Conservation (phyloP, 2,888 invertebrate genomes). For the Plutella xylostella region DNA sequence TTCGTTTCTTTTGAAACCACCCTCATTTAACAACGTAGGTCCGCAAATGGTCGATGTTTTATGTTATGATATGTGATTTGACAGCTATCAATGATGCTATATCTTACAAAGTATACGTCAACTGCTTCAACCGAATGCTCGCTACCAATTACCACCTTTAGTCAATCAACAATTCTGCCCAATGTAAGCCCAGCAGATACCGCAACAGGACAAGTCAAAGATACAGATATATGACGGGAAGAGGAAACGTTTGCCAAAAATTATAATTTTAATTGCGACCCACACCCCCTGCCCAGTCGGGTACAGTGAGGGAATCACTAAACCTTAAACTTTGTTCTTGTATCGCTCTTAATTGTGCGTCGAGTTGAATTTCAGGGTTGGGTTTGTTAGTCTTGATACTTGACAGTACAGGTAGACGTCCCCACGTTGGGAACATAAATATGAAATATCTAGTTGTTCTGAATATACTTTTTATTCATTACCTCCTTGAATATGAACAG, state of each 20-base stretch:
- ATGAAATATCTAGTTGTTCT: conserved; percentile 19
- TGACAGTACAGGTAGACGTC: too few relatives aligned
- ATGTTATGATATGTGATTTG: too few relatives aligned
- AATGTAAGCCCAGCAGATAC: conserved; percentile 15
- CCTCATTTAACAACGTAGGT: too few relatives aligned
- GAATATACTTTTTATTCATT: conserved; percentile 21
- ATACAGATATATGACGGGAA: conserved; percentile 51
- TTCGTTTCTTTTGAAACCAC: too few relatives aligned
- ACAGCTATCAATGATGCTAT: too few relatives aligned
- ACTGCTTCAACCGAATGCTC: not conserved
- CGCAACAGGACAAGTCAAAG: conserved; percentile 57
- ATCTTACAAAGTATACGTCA: too few relatives aligned
- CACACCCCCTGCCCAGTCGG: conserved; percentile 25
- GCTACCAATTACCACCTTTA: not conserved
- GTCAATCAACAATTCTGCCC: not conserved
- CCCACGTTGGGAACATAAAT: conserved; percentile 30
- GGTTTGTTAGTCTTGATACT: too few relatives aligned
- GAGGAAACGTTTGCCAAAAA: conserved; percentile 65
- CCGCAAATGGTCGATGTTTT: too few relatives aligned
- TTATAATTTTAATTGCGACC: conserved; percentile 65
- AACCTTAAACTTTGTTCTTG: too few relatives aligned
- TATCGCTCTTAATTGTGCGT: too few relatives aligned
- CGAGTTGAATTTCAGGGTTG: too few relatives aligned
- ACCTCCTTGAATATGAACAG: conserved; percentile 8
- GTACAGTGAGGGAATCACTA: too few relatives aligned